Conservation (phyloP, 2,797 vertebrate genomes). For the Diglossa cyanea region DNA sequence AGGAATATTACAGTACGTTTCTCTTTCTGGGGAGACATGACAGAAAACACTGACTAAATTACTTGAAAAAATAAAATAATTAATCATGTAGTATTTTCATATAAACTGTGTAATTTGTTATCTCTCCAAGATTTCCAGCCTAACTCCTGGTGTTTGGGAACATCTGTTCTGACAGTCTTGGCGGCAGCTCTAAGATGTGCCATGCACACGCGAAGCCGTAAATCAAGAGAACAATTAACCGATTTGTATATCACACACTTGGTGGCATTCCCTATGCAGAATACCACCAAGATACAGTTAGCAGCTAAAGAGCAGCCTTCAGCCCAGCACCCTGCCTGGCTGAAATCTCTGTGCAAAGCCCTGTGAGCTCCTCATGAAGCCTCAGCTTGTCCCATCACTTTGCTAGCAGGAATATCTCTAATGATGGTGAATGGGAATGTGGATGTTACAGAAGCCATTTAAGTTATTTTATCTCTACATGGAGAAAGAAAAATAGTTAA, state of each 20-base stretch:
- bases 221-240: not conserved
- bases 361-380: fast-evolving
- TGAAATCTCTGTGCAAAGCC: not conserved
- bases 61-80: not conserved
- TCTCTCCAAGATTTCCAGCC: not conserved
- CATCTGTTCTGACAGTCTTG: not conserved
- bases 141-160: not conserved
- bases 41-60: not conserved
- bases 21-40: not conserved
- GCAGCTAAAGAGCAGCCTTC: not conserved
- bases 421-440: not conserved
- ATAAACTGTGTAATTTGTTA: not conserved
- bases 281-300: fast-evolving
- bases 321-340: not conserved
- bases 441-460: not conserved
- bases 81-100: not conserved
- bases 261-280: not conserved
- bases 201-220: not conserved
- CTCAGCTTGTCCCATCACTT: fast-evolving
- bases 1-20: not conserved
- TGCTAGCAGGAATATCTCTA: not conserved
- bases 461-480: not conserved
- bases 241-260: not conserved
- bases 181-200: not conserved
- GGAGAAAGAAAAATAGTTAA: not conserved